phyloP scores from a whole-genome alignment of 1,140 invertebrate genomes.

The Aphelinus certus region DNA sequence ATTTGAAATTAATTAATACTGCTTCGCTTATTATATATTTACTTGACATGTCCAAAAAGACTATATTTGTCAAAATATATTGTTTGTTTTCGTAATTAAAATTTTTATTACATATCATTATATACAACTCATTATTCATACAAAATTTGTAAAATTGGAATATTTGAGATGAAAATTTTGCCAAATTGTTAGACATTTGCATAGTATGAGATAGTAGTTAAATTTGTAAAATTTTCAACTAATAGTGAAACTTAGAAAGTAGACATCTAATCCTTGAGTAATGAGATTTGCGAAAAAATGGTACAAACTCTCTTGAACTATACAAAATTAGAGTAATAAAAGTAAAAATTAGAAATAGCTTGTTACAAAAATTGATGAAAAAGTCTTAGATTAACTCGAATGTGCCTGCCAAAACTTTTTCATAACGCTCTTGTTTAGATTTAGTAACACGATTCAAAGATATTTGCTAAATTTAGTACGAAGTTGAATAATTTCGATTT shows the following conservation, averaged over 20 bases:
- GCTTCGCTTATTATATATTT: conserved; percentile 38
- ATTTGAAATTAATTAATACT: conserved; percentile 28
- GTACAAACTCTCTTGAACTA: conserved; percentile 40
- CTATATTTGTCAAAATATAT: conserved; percentile 37
- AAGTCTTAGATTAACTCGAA: conserved; percentile 61
- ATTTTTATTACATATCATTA: conserved; percentile 35
- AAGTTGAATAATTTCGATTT: too few species aligned
- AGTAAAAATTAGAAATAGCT: conserved; percentile 40
- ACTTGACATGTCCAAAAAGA: conserved; percentile 36
- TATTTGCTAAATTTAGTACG: conserved; percentile 48
- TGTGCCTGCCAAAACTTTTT: conserved; percentile 64
- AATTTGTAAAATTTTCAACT: conserved; percentile 30
- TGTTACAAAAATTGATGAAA: conserved; percentile 34
- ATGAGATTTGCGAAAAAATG: conserved; percentile 30
- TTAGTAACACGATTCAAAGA: conserved; percentile 59
- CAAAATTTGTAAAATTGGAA: conserved; percentile 13
- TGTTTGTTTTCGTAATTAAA: conserved; percentile 37
- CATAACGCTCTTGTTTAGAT: conserved; percentile 61
- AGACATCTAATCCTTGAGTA: conserved; percentile 35
- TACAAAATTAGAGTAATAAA: conserved; percentile 44
- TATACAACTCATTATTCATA: conserved; percentile 13
- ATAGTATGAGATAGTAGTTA: conserved; percentile 33
- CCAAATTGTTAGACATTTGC: conserved; percentile 33
- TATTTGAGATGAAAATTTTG: conserved; percentile 28
- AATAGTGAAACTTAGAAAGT: conserved; percentile 33